Evolutionary conservation across 2,888 invertebrate genomes (phyloP).

Genomic region (Agrochola litura): DNA sequence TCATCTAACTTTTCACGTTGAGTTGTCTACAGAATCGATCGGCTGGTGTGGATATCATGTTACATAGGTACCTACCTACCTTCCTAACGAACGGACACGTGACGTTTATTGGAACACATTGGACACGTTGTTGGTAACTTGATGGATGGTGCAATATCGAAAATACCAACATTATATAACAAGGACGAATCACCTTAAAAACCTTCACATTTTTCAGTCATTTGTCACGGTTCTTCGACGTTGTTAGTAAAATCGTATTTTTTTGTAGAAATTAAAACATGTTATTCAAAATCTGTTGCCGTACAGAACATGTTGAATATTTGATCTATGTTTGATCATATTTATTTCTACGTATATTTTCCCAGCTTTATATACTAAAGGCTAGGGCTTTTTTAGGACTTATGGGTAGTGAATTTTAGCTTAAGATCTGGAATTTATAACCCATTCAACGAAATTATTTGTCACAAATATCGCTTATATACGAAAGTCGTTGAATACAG

Average conservation of each 20-base stretch:
- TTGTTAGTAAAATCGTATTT: not conserved
- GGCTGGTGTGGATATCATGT: not conserved
- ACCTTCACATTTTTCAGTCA: not conserved
- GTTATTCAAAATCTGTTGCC: not conserved
- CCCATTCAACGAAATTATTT: not conserved
- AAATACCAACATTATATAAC: constrained; percentile 23
- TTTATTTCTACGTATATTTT: not conserved
- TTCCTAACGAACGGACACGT: constrained; percentile 24
- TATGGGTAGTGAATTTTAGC: no score
- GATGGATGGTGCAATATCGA: constrained; percentile 42
- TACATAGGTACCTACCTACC: not conserved
- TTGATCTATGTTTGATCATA: not conserved
- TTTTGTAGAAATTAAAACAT: not conserved
- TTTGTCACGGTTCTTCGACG: not conserved
- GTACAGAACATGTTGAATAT: not conserved
- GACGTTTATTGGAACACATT: constrained; percentile 45
- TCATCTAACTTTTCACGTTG: not conserved
- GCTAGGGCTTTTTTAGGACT: no score
- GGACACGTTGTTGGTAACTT: constrained; percentile 21
- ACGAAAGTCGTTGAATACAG: no score
- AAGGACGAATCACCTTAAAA: constrained; percentile 12
- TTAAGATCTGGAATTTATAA: not conserved
- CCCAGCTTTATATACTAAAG: not conserved
- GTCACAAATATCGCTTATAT: constrained; percentile 13
- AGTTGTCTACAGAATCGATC: not conserved